A percentile compares a stretch with the other conserved stretches of the same genome.
These are phyloP conservation scores for Aplocera efformata DNA, from an alignment of 2,888 invertebrate species.

Conservation along the genomic window DNA sequence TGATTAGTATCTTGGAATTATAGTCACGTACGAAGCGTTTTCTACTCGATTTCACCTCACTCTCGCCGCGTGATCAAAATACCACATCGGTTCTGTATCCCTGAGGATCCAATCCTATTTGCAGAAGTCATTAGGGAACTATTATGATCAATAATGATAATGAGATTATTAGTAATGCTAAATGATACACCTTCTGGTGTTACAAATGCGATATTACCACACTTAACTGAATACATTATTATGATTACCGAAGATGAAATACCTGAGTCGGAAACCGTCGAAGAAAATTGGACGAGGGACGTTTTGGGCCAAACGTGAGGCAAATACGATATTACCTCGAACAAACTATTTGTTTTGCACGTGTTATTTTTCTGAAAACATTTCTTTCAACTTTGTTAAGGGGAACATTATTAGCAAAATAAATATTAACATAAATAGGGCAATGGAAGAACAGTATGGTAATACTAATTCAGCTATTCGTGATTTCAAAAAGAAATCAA, in stretches of 20 bases:
- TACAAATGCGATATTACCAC: constrained; percentile 17
- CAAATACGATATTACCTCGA: not conserved
- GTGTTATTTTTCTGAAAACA: constrained; percentile 21
- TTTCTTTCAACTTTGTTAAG: constrained; percentile 12
- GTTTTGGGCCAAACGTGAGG: constrained; percentile 6
- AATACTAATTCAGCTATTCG: no score
- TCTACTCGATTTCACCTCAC: constrained; percentile 34
- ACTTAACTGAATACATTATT: constrained; percentile 11
- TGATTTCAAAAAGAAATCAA: not conserved
- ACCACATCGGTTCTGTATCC: constrained; percentile 19
- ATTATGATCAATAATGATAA: constrained; percentile 14
- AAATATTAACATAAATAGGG: no score
- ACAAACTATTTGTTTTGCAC: constrained; percentile 6
- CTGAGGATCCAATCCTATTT: constrained; percentile 9
- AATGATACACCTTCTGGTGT: constrained; percentile 16
- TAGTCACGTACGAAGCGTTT: constrained; percentile 26
- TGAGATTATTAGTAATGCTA: constrained; percentile 9
- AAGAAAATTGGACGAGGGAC: constrained; percentile 3
- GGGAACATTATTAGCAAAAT: no score
- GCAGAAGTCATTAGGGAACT: constrained; percentile 16
- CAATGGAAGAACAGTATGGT: no score
- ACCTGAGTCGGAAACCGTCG: constrained; percentile 13
- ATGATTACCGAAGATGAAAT: constrained; percentile 2
- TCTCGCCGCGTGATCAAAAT: constrained; percentile 27
- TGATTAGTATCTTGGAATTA: constrained; percentile 23